A percentile compares a stretch with the other conserved stretches of the same genome.
These are phyloP conservation scores for Chiloscyllium plagiosum DNA, from an alignment of 2,113 vertebrate genomes.

Conservation along the genomic window DNA sequence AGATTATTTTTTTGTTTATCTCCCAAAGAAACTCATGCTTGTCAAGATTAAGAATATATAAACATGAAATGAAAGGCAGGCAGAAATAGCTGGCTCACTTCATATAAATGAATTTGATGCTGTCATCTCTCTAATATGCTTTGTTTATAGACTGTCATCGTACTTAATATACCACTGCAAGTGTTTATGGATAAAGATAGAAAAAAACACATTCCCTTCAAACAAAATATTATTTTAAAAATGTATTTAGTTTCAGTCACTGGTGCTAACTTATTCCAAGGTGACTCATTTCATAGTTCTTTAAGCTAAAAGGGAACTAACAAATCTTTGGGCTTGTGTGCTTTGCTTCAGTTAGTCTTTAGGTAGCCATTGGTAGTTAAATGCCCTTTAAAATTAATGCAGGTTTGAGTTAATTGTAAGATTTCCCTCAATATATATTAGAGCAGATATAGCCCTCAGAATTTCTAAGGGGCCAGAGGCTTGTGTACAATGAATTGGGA, in stretches of 20 bases:
- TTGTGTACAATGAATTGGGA: neutral
- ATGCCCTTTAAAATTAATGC: neutral
- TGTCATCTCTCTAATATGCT: neutral
- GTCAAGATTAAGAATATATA: neutral
- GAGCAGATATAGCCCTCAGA: neutral
- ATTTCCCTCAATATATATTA: neutral
- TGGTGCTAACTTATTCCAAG: neutral
- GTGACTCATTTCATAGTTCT: neutral
- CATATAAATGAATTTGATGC: neutral
- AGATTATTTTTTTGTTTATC: slow-evolving; percentile 5
- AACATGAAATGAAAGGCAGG: slow-evolving; percentile 13
- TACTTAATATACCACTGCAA: neutral
- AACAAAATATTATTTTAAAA: slow-evolving; percentile 19
- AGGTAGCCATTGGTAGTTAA: too few species aligned
- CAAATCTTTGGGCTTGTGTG: neutral
- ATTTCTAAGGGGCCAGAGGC: neutral
- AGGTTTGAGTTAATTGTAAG: neutral
- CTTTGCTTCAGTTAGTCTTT: neutral
- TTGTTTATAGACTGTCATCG: neutral
- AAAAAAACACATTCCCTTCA: neutral
- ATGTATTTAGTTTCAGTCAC: neutral
- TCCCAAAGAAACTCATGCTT: neutral
- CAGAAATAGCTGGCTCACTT: neutral
- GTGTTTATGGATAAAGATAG: neutral
- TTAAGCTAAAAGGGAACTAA: neutral